Base-by-base conservation (phyloP, 2,113 vertebrate genomes). In the Heteronetta atricapilla region DNA sequence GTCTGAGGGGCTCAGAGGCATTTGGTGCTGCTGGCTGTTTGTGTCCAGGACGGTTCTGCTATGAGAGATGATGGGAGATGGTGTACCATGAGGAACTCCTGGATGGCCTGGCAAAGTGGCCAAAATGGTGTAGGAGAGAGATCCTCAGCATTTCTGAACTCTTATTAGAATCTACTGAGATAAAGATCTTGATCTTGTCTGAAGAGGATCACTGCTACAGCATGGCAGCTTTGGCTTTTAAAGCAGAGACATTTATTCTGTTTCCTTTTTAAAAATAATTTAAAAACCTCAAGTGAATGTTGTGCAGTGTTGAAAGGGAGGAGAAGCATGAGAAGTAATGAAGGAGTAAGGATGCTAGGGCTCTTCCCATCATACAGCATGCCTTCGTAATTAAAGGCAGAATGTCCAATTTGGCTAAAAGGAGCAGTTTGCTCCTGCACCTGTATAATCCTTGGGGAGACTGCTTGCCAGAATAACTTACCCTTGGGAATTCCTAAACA, bases 161-260 rank as follows among this genome's bases (percentile, higher is more conserved):
- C 26, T 14, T 68, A 0, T 23, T 38, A 60, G 73, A 75, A 62
- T 66, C 6, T 9, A 14, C 50, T 38, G 31, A 53, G 26, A 38
- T 72, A 11, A 78, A 75, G 28, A 28, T 67, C 11, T 62, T 31
- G 19, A 5, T 42, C 53, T 38, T 44, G 18, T 31, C 36, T 48
- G 23, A 11, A 28, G 17, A 23, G 64, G 58, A 44, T 67, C 46
- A 3, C 44, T 1, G 2, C 34, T 0, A 0, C 42, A 53, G 12
- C 17, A 3, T 21, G 9, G 34, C 70, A 72, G 14, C 44, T 78
- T 50, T 42, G 53, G 16, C 60, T 67, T 40, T 56, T 56, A 59
- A 75, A 73, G 15, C 72, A 26, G 18, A 64, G 48, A 19, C 4
- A 1, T 33, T 40, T 34, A 28, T 48, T 63, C 33, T 33, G 29